Evolutionary conservation across 2,113 vertebrate species (phyloP), one percentile per base, ranked within the genome.

Genomic region (Bettongia penicillata): DNA sequence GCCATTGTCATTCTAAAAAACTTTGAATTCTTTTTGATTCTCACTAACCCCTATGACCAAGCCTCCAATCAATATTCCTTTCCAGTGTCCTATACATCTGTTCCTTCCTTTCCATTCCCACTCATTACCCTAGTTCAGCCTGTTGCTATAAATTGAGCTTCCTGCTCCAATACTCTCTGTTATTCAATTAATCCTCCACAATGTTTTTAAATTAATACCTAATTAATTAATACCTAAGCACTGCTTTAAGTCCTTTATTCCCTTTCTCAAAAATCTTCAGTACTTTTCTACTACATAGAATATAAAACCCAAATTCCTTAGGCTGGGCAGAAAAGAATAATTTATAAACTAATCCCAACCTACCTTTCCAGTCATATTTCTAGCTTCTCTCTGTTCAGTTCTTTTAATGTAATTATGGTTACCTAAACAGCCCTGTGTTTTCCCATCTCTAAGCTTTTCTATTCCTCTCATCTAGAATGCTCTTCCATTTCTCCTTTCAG

Each of bases 401-500:
- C 14, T n/a, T 43, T 84, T 43, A 84, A n/a, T 84, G 19, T 84
- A 12, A 68, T 68, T n/a, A 25, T 91, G 53, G 91, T 90, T 97
- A 90, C 90, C n/a, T 68, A 93, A 52, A 47, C 22, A 28, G 52
- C 24, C 2, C 53, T 93, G 23, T 5, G 51, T 5, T 68, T 50
- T 14, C 57, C 11, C 51, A 37, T 84, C 52, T 95, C n/a, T 77
- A 53, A 26, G 68, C 90, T 93, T 93, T 94, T 84, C 31, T 89
- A 90, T 91, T 94, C 24, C 94, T 51, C 23, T 22, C 23, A 28
- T 93, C 94, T 96, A 92, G 16, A 95, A 94, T 96, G 96, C 68
- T 8, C 91, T 57, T 43, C 19, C 91, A 5, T n/a, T 49, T 91
- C 51, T 93, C 93, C 50, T 96, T 8, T 24, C 28, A 90, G 2